Evolutionary conservation across 2,113 vertebrate species (phyloP), one percentile per base, ranked within the genome.

Genomic region (Pachypanchax playfairii): DNA sequence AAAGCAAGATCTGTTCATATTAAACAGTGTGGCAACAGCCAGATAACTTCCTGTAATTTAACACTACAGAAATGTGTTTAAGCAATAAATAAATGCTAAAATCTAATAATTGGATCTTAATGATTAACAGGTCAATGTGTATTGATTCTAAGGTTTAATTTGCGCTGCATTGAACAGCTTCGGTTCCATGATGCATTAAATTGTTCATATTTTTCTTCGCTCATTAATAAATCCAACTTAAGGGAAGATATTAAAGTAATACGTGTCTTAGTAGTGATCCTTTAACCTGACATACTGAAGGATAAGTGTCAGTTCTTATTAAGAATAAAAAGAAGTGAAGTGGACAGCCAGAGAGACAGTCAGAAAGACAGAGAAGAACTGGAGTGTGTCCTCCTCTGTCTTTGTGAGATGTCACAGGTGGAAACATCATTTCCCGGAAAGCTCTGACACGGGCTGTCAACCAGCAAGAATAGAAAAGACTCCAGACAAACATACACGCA

Each of bases 321-420:
- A 58, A 59, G 24, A 5, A 24, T 52, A 72, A 25, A 28, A 43
- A 66, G 42, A 41, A 38, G 55, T 51, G 26, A 47, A 56, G 48
- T 46, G 62, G 54, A 64, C 62, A 52, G 65, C 24, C 9, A 26
- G 56, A 29, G 54, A 47, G 18, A 61, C 6, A 3, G 46, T 15
- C 22, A 28, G 36, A 68, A n/a, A 20, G 42, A 44, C 5, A 60
- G 58, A 55, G 44, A 21, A 65, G 42, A 65, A 33, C 41, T 59
- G 50, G 62, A 75, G 48, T 71, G 61, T 69, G 75, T 72, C 74
- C 68, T 72, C 67, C 60, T 72, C 65, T 59, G 68, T 78, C 74
- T 81, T 51, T 81, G 70, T 52, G 57, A 83, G 64, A 61, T 87
- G 82, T 86, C 85, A 84, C 89, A 87, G 82, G 82, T 87, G 73